Conservation (phyloP, 2,797 vertebrate species). For the Paratrypauchen microcephalus region DNA sequence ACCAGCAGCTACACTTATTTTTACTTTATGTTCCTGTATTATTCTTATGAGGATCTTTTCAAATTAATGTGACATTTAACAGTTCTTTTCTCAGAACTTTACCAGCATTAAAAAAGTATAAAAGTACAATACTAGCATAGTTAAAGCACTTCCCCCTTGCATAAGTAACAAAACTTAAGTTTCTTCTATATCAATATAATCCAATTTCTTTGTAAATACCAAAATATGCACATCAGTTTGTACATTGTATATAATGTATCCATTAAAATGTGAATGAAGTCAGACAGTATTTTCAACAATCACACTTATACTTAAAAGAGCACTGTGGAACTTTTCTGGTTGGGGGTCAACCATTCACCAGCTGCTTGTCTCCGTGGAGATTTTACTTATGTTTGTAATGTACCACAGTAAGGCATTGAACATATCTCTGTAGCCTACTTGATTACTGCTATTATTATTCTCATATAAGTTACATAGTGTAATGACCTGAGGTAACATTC, state of each 20-base stretch:
- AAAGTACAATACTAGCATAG: background rate
- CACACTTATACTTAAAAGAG: background rate
- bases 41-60: too few species aligned
- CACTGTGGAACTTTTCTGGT: background rate
- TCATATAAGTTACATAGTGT: background rate
- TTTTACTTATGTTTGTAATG: too few species aligned
- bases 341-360: too few species aligned
- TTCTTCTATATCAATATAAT: too few species aligned
- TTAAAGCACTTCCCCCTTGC: background rate
- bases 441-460: too few species aligned
- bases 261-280: background rate
- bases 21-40: too few species aligned
- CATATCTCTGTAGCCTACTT: too few species aligned
- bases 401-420: too few species aligned
- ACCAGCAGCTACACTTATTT: conserved; percentile 16
- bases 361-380: too few species aligned
- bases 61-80: background rate
- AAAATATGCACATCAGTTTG: background rate
- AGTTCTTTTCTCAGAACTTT: background rate
- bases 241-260: background rate
- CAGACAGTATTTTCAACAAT: background rate
- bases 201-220: background rate
- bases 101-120: background rate
- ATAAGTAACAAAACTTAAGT: background rate
- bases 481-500: background rate